Evolutionary conservation across 2,888 invertebrate species (phyloP).

Genomic region (Tryphoninae sp.): DNA sequence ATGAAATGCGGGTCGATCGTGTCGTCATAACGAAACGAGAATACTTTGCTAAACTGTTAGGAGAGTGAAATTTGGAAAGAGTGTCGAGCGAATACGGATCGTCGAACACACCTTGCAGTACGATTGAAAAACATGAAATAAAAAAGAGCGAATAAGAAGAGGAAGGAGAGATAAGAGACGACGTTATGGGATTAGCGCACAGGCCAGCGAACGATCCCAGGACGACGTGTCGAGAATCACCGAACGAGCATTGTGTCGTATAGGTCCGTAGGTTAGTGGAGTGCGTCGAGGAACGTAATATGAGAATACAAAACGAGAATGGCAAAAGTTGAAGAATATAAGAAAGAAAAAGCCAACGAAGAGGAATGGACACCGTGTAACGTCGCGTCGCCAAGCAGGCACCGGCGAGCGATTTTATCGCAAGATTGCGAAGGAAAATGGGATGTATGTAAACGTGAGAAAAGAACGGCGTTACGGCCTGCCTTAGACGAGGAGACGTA

Average conservation of each 20-base stretch:
- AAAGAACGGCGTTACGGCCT: slow-evolving; percentile 25
- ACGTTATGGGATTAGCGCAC: slow-evolving; percentile 64
- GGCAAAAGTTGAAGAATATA: slow-evolving; percentile 5
- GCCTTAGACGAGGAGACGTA: slow-evolving; percentile 37
- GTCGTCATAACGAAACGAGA: not conserved
- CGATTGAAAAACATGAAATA: slow-evolving; percentile 14
- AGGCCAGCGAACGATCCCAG: slow-evolving; percentile 69
- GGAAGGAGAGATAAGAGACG: slow-evolving; percentile 14
- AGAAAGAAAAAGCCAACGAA: slow-evolving; percentile 23
- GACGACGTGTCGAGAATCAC: slow-evolving; percentile 40
- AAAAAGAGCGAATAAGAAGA: slow-evolving; percentile 15
- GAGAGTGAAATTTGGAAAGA: slow-evolving; percentile 1
- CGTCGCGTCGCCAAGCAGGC: not conserved
- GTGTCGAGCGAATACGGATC: slow-evolving; percentile 21
- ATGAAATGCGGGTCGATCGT: slow-evolving; percentile 1
- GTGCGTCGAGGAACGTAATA: slow-evolving; percentile 36
- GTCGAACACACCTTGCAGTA: not conserved
- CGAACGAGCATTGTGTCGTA: slow-evolving; percentile 51
- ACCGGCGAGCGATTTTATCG: not conserved
- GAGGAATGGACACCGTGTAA: slow-evolving; percentile 17
- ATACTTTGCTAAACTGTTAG: slow-evolving; percentile 30
- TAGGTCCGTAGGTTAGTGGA: slow-evolving; percentile 46
- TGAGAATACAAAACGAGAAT: not conserved
- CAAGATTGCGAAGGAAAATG: not conserved
- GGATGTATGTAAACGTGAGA: not conserved